phyloP scores from a whole-genome alignment of 2,888 invertebrate species.

The Empis livida region DNA sequence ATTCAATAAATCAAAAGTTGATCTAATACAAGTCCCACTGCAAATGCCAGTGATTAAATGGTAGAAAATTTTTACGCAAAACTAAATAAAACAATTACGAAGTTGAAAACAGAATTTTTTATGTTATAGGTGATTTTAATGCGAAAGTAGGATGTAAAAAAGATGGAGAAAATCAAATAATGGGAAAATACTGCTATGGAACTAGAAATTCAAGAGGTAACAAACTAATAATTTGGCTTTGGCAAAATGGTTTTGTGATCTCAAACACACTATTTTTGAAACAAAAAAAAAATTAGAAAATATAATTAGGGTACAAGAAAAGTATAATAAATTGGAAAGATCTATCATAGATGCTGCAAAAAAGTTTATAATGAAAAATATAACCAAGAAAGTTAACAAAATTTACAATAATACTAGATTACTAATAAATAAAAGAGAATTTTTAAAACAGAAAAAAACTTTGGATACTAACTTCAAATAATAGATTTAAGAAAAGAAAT shows the following conservation, averaged over 20 bases:
- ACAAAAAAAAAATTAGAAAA: background rate
- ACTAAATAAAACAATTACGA: too few species aligned
- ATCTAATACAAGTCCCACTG: too few species aligned
- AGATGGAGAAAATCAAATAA: too few species aligned
- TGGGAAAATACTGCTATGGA: slow-evolving; percentile 1
- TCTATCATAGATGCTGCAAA: background rate
- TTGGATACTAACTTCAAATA: background rate
- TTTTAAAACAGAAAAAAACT: background rate
- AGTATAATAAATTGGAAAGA: slow-evolving; percentile 1
- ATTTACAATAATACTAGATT: background rate
- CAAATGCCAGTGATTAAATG: too few species aligned
- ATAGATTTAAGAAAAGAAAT: too few species aligned
- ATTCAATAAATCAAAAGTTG: too few species aligned
- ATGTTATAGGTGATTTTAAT: too few species aligned
- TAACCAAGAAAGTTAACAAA: background rate
- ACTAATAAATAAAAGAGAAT: slow-evolving; percentile 1
- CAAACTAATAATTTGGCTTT: slow-evolving; percentile 1
- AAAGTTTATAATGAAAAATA: background rate
- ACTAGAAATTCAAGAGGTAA: slow-evolving; percentile 1
- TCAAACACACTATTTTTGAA: slow-evolving; percentile 2
- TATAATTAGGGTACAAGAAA: background rate
- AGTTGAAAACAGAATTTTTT: too few species aligned
- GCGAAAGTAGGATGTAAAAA: too few species aligned
- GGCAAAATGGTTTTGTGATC: slow-evolving; percentile 1
- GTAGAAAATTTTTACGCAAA: too few species aligned